phyloP scores from a whole-genome alignment of 1,140 invertebrate genomes.

The Arion vulgaris region DNA sequence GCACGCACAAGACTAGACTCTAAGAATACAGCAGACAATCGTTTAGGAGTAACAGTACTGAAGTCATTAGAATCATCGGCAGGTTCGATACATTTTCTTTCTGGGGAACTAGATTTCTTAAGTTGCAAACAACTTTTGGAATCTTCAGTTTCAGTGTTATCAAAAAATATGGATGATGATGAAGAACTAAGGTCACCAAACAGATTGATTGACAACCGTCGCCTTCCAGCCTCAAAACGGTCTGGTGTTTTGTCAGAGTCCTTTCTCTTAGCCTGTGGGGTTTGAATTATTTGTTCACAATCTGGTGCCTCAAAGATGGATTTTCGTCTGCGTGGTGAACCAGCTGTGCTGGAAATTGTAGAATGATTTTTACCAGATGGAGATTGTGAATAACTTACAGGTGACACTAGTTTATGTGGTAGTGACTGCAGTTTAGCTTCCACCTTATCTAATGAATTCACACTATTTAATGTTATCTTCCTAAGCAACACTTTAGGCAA shows the following conservation, averaged over 20 bases:
- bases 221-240: slow-evolving; percentile 22
- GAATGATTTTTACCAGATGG: neutral
- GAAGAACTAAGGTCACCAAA: slow-evolving; percentile 19
- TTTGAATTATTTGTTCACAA: slow-evolving; percentile 18
- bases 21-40: neutral
- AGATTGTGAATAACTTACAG: neutral
- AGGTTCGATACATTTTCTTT: neutral
- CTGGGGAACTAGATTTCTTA: neutral
- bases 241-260: slow-evolving; percentile 39
- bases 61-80: neutral
- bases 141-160: neutral
- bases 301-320: slow-evolving; percentile 35
- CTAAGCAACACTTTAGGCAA: too few species aligned
- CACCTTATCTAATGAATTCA: too few species aligned
- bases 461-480: too few species aligned
- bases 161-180: neutral
- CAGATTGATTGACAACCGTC: slow-evolving; percentile 30
- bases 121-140: neutral
- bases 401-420: too few species aligned
- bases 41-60: neutral
- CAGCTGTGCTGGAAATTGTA: neutral
- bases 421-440: too few species aligned
- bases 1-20: neutral
- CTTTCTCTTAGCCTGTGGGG: slow-evolving; percentile 13
- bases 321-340: slow-evolving; percentile 28